Base-by-base conservation (phyloP, 2,888 invertebrate species). In the Oscheius sp. region DNA sequence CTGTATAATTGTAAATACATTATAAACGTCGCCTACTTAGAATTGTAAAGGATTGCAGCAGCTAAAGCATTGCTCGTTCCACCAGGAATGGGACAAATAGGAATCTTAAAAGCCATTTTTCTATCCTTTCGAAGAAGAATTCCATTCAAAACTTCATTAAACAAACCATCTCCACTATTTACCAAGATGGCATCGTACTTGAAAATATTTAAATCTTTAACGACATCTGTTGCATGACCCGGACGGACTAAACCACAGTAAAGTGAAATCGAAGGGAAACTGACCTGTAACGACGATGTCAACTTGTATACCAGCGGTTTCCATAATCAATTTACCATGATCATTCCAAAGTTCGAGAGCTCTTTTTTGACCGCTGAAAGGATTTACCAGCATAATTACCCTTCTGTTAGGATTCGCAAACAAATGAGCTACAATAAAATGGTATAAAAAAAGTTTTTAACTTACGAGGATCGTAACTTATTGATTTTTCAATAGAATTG, bases 41-140 rank as follows among this genome's bases (percentile, higher is more conserved):
- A 74, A 17, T 73, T 68, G 47, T 72, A 82, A 44, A 77, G 74
- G 17, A 82, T 51, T n/a, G 81, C 72, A 9, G 78, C 81, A 0
- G 86, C 85, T 38, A 98, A 88, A 2, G 95, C 97, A 88, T 98
- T 98, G 12, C 96, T 96, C 2, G 96, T 95, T 30, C 97, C 97
- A 80, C 94, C 94, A 0, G 97, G 96, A 82, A 98, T 90, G 70
- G 95, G 91, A 2, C 93, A 94, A 12, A 97, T 87, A 0, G 94
- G 93, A 65, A 92, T 90, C 81, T 91, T 91, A 20, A 91, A 90
- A 0, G 92, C 92, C 70, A 90, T 90, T 72, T 91, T 90, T 93
- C 94, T 94, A 87, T 97, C 95, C 67, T 90, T 88, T 26, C 95
- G 89, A 84, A 92, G 91, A 87, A 95, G 91, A 84, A 96, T 89